These are phyloP conservation scores for Solen grandis DNA, from an alignment of 1,140 invertebrate genomes.

Conservation along the genomic window DNA sequence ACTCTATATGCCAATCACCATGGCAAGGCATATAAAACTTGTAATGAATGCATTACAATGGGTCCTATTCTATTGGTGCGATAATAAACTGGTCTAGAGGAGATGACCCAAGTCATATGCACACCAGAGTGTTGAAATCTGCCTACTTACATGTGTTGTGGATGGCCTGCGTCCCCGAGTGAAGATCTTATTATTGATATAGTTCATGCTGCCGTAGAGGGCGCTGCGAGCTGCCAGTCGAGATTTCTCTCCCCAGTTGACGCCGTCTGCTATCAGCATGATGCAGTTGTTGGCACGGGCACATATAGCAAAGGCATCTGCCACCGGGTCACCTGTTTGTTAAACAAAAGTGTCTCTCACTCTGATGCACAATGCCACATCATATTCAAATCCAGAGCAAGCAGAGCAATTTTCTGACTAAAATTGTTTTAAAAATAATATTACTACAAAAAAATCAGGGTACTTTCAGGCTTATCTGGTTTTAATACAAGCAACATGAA, in stretches of 20 bases:
- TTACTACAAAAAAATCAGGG: too few relatives aligned
- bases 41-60: too few relatives aligned
- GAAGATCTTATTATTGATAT: slow-evolving; percentile 90
- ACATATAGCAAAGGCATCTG: slow-evolving; percentile 93
- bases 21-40: too few relatives aligned
- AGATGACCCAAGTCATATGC: too few relatives aligned
- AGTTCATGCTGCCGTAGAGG: slow-evolving; percentile 92
- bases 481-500: too few relatives aligned
- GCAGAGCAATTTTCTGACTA: neutral
- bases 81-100: too few relatives aligned
- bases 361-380: slow-evolving; percentile 1
- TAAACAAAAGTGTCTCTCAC: neutral
- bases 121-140: too few relatives aligned
- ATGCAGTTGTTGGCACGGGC: slow-evolving; percentile 90
- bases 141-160: slow-evolving; percentile 81
- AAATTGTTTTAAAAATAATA: neutral
- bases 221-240: slow-evolving; percentile 93
- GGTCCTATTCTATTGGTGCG: too few relatives aligned
- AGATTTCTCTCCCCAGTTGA: slow-evolving; percentile 96
- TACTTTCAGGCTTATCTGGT: too few relatives aligned
- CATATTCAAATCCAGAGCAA: neutral
- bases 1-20: too few relatives aligned
- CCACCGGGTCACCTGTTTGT: slow-evolving; percentile 89
- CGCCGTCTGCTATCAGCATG: slow-evolving; percentile 93
- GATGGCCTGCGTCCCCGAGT: slow-evolving; percentile 74